Evolutionary conservation across 2,888 invertebrate genomes (phyloP).

Genomic region (Rhamnusium bicolor): DNA sequence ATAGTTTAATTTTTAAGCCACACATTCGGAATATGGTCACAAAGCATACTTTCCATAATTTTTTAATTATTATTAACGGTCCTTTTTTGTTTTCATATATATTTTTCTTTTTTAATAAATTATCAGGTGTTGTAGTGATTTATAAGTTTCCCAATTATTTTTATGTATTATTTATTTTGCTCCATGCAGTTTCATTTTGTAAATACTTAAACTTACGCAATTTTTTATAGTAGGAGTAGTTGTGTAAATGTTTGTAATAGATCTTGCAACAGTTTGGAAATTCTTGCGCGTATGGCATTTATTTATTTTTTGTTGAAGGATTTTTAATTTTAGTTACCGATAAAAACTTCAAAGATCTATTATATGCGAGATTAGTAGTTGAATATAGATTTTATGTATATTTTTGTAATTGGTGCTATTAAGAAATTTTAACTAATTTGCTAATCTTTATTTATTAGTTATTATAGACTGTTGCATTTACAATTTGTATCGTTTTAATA

Average conservation of each 20-base stretch:
- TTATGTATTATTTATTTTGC: constrained; percentile 26
- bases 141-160: constrained; percentile 10
- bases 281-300: neutral
- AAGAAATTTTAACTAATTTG: constrained; percentile 25
- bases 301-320: neutral
- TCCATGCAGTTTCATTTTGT: constrained; percentile 17
- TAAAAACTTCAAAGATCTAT: neutral
- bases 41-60: constrained; percentile 21
- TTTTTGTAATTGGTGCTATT: constrained; percentile 44
- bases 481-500: constrained; percentile 46
- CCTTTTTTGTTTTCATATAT: neutral
- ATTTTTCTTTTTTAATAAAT: neutral
- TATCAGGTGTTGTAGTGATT: neutral
- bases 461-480: constrained; percentile 49
- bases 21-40: constrained; percentile 20
- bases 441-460: constrained; percentile 39
- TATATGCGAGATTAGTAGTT: constrained; percentile 11
- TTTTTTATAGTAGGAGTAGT: constrained; percentile 10
- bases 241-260: constrained; percentile 7
- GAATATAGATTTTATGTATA: constrained; percentile 22
- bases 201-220: constrained; percentile 17
- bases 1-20: constrained; percentile 37
- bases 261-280: constrained; percentile 16
- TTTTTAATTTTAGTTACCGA: neutral
- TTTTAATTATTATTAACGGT: neutral